A percentile compares a stretch with the other conserved stretches of the same genome.
Evolutionary conservation across 2,797 vertebrate species (phyloP).

Genomic region (Podargus strigoides): DNA sequence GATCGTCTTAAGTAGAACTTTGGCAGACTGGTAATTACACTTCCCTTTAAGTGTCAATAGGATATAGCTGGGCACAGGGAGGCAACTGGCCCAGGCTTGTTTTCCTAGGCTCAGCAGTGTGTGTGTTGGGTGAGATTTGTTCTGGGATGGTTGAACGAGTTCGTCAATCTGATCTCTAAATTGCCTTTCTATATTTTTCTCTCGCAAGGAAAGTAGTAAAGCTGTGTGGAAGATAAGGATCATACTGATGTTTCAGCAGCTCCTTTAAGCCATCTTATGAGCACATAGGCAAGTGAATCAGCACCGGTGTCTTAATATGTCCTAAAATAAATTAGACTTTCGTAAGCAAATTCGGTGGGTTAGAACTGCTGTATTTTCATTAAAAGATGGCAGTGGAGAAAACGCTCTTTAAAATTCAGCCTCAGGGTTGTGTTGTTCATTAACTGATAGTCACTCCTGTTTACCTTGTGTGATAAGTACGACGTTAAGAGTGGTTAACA

Average conservation of each 20-base stretch:
- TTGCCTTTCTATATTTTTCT: neutral
- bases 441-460: constrained; percentile 51
- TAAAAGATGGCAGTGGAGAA: neutral
- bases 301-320: neutral
- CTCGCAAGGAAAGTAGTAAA: neutral
- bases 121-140: neutral
- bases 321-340: constrained; percentile 4
- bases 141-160: neutral
- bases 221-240: constrained; percentile 24
- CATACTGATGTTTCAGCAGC: constrained; percentile 14
- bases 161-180: neutral
- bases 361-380: constrained; percentile 11
- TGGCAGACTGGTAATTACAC: neutral
- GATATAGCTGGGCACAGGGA: neutral
- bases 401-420: neutral
- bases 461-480: constrained; percentile 38
- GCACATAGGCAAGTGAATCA: constrained; percentile 23
- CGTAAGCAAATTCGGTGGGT: neutral
- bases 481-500: neutral
- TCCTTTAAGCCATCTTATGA: neutral
- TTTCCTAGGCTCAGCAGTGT: constrained; percentile 29
- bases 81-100: constrained; percentile 18
- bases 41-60: neutral
- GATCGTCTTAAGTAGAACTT: neutral
- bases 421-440: constrained; percentile 45